Evolutionary conservation across 2,113 vertebrate genomes (phyloP), one percentile per base, ranked within the genome.

Genomic region (Gallinago media): DNA sequence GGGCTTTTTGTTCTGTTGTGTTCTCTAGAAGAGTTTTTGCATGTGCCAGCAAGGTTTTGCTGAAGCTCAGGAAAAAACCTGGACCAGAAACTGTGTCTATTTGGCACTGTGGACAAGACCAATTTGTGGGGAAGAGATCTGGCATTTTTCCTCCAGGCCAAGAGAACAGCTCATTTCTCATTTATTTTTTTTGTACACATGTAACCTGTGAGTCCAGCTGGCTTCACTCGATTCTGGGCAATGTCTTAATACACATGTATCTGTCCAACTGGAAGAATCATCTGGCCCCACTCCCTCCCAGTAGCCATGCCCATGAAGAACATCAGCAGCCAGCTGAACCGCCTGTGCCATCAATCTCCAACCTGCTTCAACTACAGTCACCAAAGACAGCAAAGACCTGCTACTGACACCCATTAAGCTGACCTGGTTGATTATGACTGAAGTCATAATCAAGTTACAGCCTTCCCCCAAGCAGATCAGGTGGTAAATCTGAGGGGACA

Each of bases 1-100:
- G 4, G 15, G 6, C 0, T 1, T 5, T 47, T 54, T 66, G 19
- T 46, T 1, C 32, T 17, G 42, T 15, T 13, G 17, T 4, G 0
- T 75, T 65, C 32, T 79, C 16, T 55, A 50, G 25, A 17, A 85
- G 2, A 42, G 25, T 15, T 73, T 85, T 65, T n/a, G 11, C 17
- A 34, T 8, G 11, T 72, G 66, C 52, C 62, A 83, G 38, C 19
- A 46, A 63, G 56, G 1, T 76, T 90, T 72, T 91, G 9, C 31
- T 59, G 54, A 71, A 91, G 46, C 21, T 90, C 25, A 44, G 26
- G 42, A 92, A 85, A 56, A 3, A 76, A 26, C 9, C 22, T 61
- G 54, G 34, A 47, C 34, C 38, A 68, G 32, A 86, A 83, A 36
- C 19, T 72, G 5, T 17, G 6, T 34, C 47, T 71, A 3, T 58